These are phyloP conservation scores for Sinocyclocheilus anophthalmus DNA, from an alignment of 2,113 vertebrate genomes.

Conservation along the genomic window DNA sequence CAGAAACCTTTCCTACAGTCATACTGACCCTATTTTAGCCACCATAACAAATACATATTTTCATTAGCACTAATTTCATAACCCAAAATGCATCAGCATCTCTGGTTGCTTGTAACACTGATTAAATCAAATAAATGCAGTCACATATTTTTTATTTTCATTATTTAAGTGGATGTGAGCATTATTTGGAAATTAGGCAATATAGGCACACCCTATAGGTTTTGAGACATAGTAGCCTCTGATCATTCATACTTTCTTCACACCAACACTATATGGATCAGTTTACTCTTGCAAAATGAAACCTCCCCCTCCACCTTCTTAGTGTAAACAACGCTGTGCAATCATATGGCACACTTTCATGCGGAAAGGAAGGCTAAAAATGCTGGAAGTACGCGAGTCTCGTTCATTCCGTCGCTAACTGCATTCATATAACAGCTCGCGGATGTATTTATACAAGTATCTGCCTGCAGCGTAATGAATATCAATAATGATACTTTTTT, in stretches of 20 bases:
- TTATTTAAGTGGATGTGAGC: not conserved
- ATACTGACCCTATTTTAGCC: not conserved
- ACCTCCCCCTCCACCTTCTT: conserved; percentile 11
- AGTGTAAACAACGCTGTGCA: conserved; percentile 44
- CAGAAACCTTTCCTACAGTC: not conserved
- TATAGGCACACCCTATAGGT: not conserved
- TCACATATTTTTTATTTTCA: not conserved
- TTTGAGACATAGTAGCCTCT: not conserved
- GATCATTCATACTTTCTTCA: conserved; percentile 16
- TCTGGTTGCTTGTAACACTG: not conserved
- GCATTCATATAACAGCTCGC: not conserved
- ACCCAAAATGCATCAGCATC: not conserved
- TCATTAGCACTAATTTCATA: not conserved
- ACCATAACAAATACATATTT: not conserved
- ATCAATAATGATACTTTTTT: not conserved
- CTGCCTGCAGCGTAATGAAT: not conserved
- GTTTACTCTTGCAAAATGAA: conserved; percentile 34
- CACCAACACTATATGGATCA: not conserved
- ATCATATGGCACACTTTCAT: conserved; percentile 31
- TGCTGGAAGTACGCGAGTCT: not conserved
- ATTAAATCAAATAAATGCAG: not conserved
- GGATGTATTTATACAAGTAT: not conserved
- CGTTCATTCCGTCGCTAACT: not conserved
- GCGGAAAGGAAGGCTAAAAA: not conserved
- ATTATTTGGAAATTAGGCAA: not conserved